Evolutionary conservation across 1,140 invertebrate species (phyloP).

Genomic region (Heliconius congener): DNA sequence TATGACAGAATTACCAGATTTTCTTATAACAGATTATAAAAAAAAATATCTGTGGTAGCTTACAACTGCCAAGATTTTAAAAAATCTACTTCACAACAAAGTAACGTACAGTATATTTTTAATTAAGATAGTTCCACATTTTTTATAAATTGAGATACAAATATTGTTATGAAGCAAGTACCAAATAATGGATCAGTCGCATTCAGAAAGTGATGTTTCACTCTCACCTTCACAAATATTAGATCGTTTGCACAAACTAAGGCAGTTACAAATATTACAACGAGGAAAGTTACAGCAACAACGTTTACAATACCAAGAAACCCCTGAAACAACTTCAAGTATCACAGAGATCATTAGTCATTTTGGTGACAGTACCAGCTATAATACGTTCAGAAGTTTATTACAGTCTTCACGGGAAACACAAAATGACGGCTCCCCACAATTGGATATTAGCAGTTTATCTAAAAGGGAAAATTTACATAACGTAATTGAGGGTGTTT

Average conservation of each 20-base stretch:
- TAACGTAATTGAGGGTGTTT: slow-evolving; percentile 69
- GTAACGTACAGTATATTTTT: not conserved
- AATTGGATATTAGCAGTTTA: not conserved
- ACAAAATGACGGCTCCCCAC: slow-evolving; percentile 39
- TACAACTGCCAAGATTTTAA: not conserved
- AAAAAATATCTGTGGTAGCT: not conserved
- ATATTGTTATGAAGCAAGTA: not conserved
- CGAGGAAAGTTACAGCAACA: slow-evolving; percentile 73
- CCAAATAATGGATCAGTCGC: slow-evolving; percentile 63
- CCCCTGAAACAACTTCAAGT: slow-evolving; percentile 59
- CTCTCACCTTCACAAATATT: slow-evolving; percentile 72
- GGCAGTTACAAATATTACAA: slow-evolving; percentile 68
- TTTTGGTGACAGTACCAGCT: slow-evolving; percentile 72
- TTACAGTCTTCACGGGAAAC: slow-evolving; percentile 55
- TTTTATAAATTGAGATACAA: not conserved
- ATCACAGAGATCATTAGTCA: slow-evolving; percentile 74
- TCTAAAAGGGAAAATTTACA: slow-evolving; percentile 47
- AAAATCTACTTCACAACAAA: not conserved
- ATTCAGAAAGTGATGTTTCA: slow-evolving; percentile 67
- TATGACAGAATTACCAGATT: too few species aligned
- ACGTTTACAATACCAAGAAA: slow-evolving; percentile 57
- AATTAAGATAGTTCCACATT: not conserved
- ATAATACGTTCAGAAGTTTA: slow-evolving; percentile 71
- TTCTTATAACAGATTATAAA: not conserved
- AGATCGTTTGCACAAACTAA: slow-evolving; percentile 65